phyloP scores from a whole-genome alignment of 2,888 invertebrate species.

The Drosophila algonquin region DNA sequence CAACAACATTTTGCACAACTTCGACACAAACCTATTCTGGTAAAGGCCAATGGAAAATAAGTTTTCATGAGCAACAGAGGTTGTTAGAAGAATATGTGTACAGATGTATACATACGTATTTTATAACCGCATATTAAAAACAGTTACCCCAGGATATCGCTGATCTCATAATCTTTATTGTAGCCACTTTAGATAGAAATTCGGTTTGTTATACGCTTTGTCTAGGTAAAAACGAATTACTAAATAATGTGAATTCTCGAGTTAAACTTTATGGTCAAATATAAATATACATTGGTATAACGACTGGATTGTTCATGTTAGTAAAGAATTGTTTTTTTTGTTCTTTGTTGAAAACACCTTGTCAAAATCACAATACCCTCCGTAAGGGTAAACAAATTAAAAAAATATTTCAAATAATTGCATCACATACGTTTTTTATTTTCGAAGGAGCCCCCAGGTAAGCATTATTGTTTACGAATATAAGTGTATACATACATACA shows the following conservation, averaged over 20 bases:
- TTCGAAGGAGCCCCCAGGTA: not conserved
- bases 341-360: no score
- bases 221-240: not conserved
- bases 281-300: no score
- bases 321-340: no score
- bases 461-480: slow-evolving; percentile 39
- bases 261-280: no score
- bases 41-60: not conserved
- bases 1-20: no score
- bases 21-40: no score
- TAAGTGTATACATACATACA: slow-evolving; percentile 28
- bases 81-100: no score
- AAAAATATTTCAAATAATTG: no score
- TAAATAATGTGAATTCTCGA: not conserved
- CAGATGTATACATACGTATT: not conserved
- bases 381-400: no score
- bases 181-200: not conserved
- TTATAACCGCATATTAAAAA: not conserved
- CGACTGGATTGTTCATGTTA: no score
- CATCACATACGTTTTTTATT: slow-evolving; percentile 3
- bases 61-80: not conserved
- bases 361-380: no score
- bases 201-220: no score
- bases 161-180: not conserved
- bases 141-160: not conserved